Conservation (phyloP, 1,140 invertebrate species). For the silkworm (Bombyx mori) region ASM3026992v2 NC_085123.1:1089501-1090000, state of each 20-base stretch:
- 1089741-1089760: slow-evolving; percentile 74
- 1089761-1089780: slow-evolving; percentile 76
- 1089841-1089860: slow-evolving; percentile 77
- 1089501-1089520: slow-evolving; percentile 80
- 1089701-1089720: slow-evolving; percentile 78
- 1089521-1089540: slow-evolving; percentile 74
- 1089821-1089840: slow-evolving; percentile 72
- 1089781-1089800: slow-evolving; percentile 83
- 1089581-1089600: slow-evolving; percentile 74
- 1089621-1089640: slow-evolving; percentile 72
- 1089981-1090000: slow-evolving; percentile 79
- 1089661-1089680: slow-evolving; percentile 73
- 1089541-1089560: slow-evolving; percentile 71
- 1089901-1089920: slow-evolving; percentile 79
- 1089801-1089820: slow-evolving; percentile 85
- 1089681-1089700: slow-evolving; percentile 75
- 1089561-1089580: slow-evolving; percentile 76
- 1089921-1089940: slow-evolving; percentile 83
- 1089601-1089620: slow-evolving; percentile 73
- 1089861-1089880: slow-evolving; percentile 90
- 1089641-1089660: slow-evolving; percentile 78
- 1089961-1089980: slow-evolving; percentile 79
- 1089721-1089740: slow-evolving; percentile 82
- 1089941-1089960: slow-evolving; percentile 85
- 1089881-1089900: slow-evolving; percentile 80